Percentiles rank a stretch among this genome's conserved stretches.
Evolutionary conservation across 2,797 vertebrate species (phyloP).

Genomic region (Mastacembelus armatus): DNA sequence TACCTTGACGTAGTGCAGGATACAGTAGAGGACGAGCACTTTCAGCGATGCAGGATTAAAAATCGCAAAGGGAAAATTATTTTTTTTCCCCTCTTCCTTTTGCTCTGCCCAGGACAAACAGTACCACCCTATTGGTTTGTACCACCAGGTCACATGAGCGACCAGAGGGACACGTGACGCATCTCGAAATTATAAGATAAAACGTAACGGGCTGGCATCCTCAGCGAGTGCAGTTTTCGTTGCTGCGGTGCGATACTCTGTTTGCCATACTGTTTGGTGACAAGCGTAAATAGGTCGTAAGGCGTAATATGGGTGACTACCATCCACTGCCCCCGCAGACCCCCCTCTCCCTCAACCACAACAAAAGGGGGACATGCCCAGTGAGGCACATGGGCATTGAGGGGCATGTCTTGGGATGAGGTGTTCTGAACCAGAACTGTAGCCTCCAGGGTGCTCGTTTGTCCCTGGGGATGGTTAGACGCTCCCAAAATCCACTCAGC

Average conservation of each 20-base stretch:
- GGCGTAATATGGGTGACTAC: constrained; percentile 73
- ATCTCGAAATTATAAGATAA: constrained; percentile 72
- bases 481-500: constrained; percentile 32
- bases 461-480: constrained; percentile 44
- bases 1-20: constrained; percentile 75
- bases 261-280: constrained; percentile 72
- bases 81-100: constrained; percentile 70
- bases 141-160: constrained; percentile 85
- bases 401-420: constrained; percentile 67
- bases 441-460: constrained; percentile 58
- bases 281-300: constrained; percentile 79
- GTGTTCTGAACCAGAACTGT: constrained; percentile 62
- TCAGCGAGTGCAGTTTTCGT: constrained; percentile 72
- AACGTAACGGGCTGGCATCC: constrained; percentile 56
- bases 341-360: constrained; percentile 24
- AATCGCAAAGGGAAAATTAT: constrained; percentile 81
- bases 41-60: constrained; percentile 82
- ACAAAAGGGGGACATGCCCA: constrained; percentile 70
- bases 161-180: constrained; percentile 86
- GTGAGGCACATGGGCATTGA: constrained; percentile 68
- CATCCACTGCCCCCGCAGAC: constrained; percentile 40
- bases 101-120: constrained; percentile 76
- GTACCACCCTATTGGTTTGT: constrained; percentile 87
- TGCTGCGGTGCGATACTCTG: constrained; percentile 70
- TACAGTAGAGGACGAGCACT: constrained; percentile 65